These are phyloP conservation scores for Acleris sparsana DNA, from an alignment of 2,888 invertebrate genomes.

Conservation along the genomic window DNA sequence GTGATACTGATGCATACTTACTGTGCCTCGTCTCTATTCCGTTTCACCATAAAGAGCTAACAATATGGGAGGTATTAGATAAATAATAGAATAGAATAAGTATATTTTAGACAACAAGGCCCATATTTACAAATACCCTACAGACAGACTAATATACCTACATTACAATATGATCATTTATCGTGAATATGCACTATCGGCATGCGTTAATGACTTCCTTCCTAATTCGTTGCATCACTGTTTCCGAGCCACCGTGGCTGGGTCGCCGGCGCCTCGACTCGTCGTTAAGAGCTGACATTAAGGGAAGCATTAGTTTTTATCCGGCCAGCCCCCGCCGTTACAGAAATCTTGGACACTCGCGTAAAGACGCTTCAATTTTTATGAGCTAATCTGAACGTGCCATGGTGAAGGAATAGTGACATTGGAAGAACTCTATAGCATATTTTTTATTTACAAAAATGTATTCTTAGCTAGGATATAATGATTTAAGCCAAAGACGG, in stretches of 20 bases:
- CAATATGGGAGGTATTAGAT: too few species aligned
- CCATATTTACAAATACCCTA: too few species aligned
- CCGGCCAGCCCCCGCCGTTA: constrained; percentile 23
- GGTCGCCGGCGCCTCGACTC: constrained; percentile 6
- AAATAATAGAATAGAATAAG: too few species aligned
- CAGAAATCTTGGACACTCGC: constrained; percentile 19
- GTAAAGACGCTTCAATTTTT: constrained; percentile 4
- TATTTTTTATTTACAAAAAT: too few species aligned
- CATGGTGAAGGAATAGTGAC: background rate
- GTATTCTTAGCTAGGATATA: too few species aligned
- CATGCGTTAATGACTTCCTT: background rate
- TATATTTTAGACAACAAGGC: too few species aligned
- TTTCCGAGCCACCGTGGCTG: background rate
- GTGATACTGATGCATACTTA: too few species aligned
- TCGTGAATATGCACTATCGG: background rate
- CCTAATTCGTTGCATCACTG: background rate
- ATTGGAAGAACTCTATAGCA: too few species aligned
- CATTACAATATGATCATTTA: background rate
- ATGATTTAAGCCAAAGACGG: too few species aligned
- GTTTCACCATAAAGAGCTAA: too few species aligned
- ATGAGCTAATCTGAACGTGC: constrained; percentile 3
- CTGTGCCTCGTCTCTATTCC: too few species aligned
- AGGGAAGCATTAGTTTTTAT: constrained; percentile 36
- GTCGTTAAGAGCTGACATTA: constrained; percentile 27
- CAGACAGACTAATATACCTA: too few species aligned